Conservation (phyloP, 2,113 vertebrate genomes). For the Crotophaga sulcirostris region DNA sequence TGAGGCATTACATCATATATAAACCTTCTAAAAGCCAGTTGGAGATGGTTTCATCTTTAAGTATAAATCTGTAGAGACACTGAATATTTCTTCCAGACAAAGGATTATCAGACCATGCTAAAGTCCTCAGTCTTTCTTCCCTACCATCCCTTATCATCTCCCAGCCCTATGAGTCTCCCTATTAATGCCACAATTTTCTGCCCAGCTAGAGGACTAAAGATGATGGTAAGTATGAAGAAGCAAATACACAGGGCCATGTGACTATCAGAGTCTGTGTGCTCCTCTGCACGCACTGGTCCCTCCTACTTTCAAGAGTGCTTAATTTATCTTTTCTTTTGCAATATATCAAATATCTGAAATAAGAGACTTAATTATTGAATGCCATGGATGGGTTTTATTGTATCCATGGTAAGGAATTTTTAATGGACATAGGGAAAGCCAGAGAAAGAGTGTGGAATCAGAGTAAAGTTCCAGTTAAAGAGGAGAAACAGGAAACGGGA, state of each 20-base stretch:
- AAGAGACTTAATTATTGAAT: neutral
- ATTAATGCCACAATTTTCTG: neutral
- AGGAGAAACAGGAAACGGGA: neutral
- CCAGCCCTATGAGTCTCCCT: neutral
- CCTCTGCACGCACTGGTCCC: neutral
- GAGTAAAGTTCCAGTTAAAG: neutral
- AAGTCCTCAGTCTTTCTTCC: neutral
- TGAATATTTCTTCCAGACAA: neutral
- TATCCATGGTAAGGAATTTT: neutral
- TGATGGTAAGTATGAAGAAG: neutral
- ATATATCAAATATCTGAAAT: neutral
- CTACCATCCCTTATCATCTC: neutral
- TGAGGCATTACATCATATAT: neutral
- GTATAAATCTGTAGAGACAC: neutral
- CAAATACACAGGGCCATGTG: neutral
- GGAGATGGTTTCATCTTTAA: neutral
- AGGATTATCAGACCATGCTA: neutral
- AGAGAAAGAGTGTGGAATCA: neutral
- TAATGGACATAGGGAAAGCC: neutral
- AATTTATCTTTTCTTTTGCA: neutral
- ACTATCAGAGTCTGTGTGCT: neutral
- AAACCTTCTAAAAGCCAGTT: slow-evolving; percentile 9
- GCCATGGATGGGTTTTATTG: neutral
- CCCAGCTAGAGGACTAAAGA: neutral
- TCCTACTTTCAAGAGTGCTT: neutral